These are phyloP conservation scores for Pyrochroa serraticornis DNA, from an alignment of 2,888 invertebrate genomes.

Conservation along the genomic window DNA sequence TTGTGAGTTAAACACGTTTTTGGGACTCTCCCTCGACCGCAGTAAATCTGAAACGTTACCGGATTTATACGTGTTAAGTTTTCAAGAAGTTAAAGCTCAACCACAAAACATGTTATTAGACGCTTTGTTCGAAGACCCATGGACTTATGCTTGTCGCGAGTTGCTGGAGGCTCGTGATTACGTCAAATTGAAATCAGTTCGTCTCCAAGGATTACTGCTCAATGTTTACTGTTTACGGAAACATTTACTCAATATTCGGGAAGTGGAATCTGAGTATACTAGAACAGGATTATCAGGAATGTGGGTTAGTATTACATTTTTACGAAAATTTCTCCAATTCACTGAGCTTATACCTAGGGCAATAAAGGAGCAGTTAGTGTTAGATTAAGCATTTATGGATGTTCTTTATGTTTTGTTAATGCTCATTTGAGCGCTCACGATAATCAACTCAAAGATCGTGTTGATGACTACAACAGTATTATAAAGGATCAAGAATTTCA, in stretches of 20 bases:
- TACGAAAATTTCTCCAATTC: constrained; percentile 21
- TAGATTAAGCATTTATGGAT: constrained; percentile 85
- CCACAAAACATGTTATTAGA: constrained; percentile 85
- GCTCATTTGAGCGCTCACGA: constrained; percentile 92
- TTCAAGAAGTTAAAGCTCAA: constrained; percentile 90
- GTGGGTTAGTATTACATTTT: constrained; percentile 71
- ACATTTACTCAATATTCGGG: constrained; percentile 80
- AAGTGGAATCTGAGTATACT: constrained; percentile 86
- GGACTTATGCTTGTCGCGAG: constrained; percentile 78
- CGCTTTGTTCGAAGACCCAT: constrained; percentile 82
- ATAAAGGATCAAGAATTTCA: constrained; percentile 83
- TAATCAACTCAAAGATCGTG: constrained; percentile 79
- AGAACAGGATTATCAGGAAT: constrained; percentile 90
- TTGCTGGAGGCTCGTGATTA: constrained; percentile 72
- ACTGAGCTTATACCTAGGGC: constrained; percentile 67
- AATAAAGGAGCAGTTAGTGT: constrained; percentile 95
- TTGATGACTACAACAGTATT: constrained; percentile 87
- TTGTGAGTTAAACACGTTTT: constrained; percentile 70
- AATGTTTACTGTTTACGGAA: constrained; percentile 78
- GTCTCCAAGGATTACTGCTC: constrained; percentile 84
- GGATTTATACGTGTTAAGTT: constrained; percentile 83
- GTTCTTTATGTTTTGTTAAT: constrained; percentile 87
- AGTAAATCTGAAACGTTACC: constrained; percentile 70
- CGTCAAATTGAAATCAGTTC: constrained; percentile 78
- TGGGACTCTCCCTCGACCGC: constrained; percentile 66